Base-by-base conservation (phyloP, 1,140 invertebrate genomes). In the Paramacrobiotus metropolitanus region DNA sequence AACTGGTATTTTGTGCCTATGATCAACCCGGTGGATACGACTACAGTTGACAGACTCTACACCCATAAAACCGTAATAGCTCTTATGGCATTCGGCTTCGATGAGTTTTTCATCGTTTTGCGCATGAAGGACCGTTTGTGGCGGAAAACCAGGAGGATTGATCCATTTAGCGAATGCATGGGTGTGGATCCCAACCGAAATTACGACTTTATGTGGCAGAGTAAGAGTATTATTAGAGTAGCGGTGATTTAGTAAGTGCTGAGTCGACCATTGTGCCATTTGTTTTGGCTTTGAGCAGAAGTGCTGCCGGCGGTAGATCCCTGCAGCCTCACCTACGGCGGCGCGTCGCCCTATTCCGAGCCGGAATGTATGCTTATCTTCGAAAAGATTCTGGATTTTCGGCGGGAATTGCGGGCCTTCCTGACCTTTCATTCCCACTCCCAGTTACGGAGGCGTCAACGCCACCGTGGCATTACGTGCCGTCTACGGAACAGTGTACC, bases 371-470 rank as follows among this genome's bases (percentile, higher is more conserved):
- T 9, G n/a, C 9, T n/a, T 9, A 9, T 40, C 34, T 40, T 40
- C 20, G 68, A 77, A 18, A 81, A 77, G 59, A 71, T 83, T 4
- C 68, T 72, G 34, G 67, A 72, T 1, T 74, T 79, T 1, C 66
- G 69, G 72, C 68, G 73, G 70, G 65, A 76, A 2, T 72, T 81
- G 2, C 80, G 82, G 66, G 79, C 82, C 3, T 92, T 87, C 64
- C 68, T 90, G 29, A 85, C 85, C 1, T 79, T 91, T 65, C 88
- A 93, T 70, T 86, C 86, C 48, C 92, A 91, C 67, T 84, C 85
- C 2, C 68, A 69, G 67, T 71, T 77, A 29, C 68, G 68, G 67
- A 65, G 69, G 64, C 34, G 34, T 40, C 9, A 40, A 40, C 34
- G 34, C 34, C 9, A 40, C 34, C 9, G 0, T 15, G 9, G 34